phyloP scores from a whole-genome alignment of 92 coral and sea anemone genomes.

The Paragorgia papillata region DNA sequence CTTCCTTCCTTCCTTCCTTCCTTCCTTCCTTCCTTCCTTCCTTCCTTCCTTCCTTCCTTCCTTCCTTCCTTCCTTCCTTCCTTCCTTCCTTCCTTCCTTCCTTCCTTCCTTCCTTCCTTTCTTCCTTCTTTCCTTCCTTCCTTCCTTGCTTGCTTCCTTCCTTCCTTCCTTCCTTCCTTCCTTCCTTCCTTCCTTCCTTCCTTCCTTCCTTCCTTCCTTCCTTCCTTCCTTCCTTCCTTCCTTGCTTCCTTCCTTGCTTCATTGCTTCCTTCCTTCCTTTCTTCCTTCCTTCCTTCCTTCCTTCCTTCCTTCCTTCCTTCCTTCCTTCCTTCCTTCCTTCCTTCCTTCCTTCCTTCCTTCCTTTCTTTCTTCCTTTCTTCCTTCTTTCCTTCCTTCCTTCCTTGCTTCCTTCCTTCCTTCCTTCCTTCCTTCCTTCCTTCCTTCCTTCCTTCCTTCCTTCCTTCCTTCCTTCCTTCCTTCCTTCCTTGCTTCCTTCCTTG shows the following conservation, averaged over 20 bases:
- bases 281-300: constrained; percentile 27
- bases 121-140: neutral
- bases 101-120: neutral
- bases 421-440: neutral
- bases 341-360: constrained; percentile 29
- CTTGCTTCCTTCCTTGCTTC: neutral
- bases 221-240: constrained; percentile 7
- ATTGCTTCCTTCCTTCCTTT: neutral
- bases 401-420: neutral
- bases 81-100: neutral
- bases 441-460: constrained; percentile 1
- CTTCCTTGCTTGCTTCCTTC: neutral
- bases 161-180: neutral
- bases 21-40: constrained; percentile 25
- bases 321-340: constrained; percentile 29
- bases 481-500: neutral
- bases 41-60: constrained; percentile 29
- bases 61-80: constrained; percentile 16
- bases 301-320: constrained; percentile 23
- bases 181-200: neutral
- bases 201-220: neutral
- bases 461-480: neutral
- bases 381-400: constrained; percentile 5
- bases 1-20: constrained; percentile 27
- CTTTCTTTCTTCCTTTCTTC: neutral